These are phyloP conservation scores for Paratilapia polleni DNA, from an alignment of 2,113 vertebrate species.

Conservation along the genomic window DNA sequence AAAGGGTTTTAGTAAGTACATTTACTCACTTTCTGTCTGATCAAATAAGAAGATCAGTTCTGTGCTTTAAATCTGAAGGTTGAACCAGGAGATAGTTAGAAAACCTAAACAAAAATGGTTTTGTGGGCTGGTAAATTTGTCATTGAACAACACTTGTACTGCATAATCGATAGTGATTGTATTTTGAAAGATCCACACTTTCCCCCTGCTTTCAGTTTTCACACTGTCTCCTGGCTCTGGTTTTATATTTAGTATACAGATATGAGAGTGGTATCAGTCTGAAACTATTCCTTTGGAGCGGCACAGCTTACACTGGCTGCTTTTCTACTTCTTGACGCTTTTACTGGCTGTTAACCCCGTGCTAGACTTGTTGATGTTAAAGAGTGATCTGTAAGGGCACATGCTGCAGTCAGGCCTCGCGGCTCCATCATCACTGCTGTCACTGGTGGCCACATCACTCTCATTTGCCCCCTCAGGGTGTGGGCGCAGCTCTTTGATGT, in stretches of 20 bases:
- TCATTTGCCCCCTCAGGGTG: conserved; percentile 13
- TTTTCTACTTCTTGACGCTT: conserved; percentile 12
- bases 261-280: neutral
- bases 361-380: neutral
- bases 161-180: neutral
- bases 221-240: neutral
- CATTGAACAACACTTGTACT: neutral
- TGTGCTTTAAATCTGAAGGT: neutral
- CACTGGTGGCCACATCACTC: conserved; percentile 49
- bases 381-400: conserved; percentile 14
- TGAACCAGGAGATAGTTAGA: neutral
- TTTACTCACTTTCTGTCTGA: neutral
- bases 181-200: no score
- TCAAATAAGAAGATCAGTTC: neutral
- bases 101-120: neutral
- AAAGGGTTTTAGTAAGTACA: neutral
- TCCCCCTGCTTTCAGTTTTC: neutral
- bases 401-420: neutral
- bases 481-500: conserved; percentile 67
- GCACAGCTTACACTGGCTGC: neutral
- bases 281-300: neutral
- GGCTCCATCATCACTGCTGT: conserved; percentile 25
- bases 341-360: neutral
- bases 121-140: neutral
- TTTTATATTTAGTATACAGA: neutral